These are phyloP conservation scores for Oreochromis aureus DNA, from an alignment of 2,113 vertebrate genomes.

Conservation along the genomic window DNA sequence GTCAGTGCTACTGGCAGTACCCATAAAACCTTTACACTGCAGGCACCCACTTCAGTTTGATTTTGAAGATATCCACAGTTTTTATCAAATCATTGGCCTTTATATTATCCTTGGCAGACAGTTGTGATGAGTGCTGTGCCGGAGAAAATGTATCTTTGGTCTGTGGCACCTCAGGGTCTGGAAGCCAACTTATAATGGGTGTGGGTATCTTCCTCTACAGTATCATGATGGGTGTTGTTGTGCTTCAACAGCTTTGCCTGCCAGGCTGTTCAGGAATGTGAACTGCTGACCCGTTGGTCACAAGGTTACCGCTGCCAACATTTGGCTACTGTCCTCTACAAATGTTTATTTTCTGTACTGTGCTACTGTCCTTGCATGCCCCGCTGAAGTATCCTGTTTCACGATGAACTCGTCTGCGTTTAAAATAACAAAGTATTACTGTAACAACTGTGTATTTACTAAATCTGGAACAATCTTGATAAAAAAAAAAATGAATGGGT, in stretches of 20 bases:
- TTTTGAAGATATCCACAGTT: background rate
- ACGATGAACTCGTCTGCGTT: background rate
- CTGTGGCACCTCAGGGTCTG: background rate
- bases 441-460: background rate
- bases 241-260: background rate
- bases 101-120: background rate
- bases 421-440: background rate
- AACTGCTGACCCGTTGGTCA: conserved; percentile 38
- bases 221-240: background rate
- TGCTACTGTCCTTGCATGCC: background rate
- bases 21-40: background rate
- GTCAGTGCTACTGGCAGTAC: background rate
- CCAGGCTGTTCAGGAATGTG: conserved; percentile 31
- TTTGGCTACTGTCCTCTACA: conserved; percentile 41
- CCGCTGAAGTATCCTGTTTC: background rate
- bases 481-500: background rate
- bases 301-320: conserved; percentile 21
- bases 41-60: background rate
- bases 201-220: background rate
- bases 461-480: background rate
- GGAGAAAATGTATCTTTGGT: background rate
- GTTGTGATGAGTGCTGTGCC: background rate
- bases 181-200: background rate
- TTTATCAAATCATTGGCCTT: background rate
- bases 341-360: conserved; percentile 7